Evolutionary conservation across 2,797 vertebrate genomes (phyloP).

Genomic region (Mycteria americana): DNA sequence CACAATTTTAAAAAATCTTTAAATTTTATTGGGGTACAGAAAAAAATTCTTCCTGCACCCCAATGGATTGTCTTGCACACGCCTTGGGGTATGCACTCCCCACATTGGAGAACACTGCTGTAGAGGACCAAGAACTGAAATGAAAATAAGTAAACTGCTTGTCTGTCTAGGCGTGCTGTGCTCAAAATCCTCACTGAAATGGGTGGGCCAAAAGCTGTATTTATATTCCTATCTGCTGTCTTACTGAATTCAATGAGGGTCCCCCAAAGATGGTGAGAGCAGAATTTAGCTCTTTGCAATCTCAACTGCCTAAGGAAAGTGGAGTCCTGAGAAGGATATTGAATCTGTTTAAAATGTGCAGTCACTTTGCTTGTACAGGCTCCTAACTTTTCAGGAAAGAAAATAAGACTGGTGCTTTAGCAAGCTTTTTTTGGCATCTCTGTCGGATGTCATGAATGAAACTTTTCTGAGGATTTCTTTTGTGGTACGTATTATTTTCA

Average conservation of each 20-base stretch:
- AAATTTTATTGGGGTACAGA: background rate
- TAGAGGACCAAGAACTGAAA: background rate
- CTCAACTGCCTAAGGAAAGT: background rate
- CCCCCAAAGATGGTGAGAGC: background rate
- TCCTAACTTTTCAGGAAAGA: background rate
- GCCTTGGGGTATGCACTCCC: background rate
- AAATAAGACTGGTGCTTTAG: background rate
- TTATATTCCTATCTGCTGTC: background rate
- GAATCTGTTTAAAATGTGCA: background rate
- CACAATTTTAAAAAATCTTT: accelerated
- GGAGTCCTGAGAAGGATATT: background rate
- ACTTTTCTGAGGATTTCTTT: constrained; percentile 52
- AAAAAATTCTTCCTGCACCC: background rate
- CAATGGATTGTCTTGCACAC: background rate
- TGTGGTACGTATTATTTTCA: background rate
- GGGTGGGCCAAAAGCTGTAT: background rate
- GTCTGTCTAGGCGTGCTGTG: background rate
- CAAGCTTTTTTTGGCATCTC: background rate
- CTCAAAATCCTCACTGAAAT: background rate
- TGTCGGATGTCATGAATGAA: constrained; percentile 43
- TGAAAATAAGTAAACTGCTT: background rate
- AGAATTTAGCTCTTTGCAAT: background rate
- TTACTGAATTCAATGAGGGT: background rate
- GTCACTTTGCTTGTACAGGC: background rate
- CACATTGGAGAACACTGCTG: background rate